Evolutionary conservation across 2,113 vertebrate species (phyloP).

Genomic region (Kryptolebias marmoratus): DNA sequence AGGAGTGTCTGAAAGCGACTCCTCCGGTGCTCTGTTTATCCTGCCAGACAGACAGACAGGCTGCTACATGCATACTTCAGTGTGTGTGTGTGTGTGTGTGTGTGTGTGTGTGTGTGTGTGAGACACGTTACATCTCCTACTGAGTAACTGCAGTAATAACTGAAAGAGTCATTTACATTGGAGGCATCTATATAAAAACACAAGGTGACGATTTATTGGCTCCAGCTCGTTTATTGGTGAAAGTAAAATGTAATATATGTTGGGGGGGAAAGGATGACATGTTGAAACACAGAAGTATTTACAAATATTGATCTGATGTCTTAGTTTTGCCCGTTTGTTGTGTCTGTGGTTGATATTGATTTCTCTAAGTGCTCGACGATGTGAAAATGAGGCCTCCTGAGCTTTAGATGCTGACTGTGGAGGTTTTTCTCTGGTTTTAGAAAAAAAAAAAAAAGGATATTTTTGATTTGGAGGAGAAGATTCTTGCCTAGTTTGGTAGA

Average conservation of each 20-base stretch:
- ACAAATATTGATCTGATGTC: constrained; percentile 9
- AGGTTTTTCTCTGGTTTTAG: not conserved
- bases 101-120: not conserved
- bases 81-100: not conserved
- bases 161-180: too few species aligned
- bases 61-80: not conserved
- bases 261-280: not conserved
- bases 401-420: not conserved
- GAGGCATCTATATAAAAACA: too few species aligned
- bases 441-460: not conserved
- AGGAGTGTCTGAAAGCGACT: constrained; percentile 48
- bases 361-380: constrained; percentile 10
- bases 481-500: too few species aligned
- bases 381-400: constrained; percentile 1
- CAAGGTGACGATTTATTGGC: too few species aligned
- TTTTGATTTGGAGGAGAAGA: not conserved
- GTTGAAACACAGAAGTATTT: constrained; percentile 8
- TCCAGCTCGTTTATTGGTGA: too few species aligned
- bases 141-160: not conserved
- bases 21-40: constrained; percentile 22
- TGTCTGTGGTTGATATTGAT: constrained; percentile 45
- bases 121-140: not conserved
- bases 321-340: constrained; percentile 17
- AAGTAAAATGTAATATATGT: too few species aligned
- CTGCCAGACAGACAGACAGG: constrained; percentile 13